Evolutionary conservation across 1,140 invertebrate species (phyloP).

Genomic region (Drosophila pruinosa): DNA sequence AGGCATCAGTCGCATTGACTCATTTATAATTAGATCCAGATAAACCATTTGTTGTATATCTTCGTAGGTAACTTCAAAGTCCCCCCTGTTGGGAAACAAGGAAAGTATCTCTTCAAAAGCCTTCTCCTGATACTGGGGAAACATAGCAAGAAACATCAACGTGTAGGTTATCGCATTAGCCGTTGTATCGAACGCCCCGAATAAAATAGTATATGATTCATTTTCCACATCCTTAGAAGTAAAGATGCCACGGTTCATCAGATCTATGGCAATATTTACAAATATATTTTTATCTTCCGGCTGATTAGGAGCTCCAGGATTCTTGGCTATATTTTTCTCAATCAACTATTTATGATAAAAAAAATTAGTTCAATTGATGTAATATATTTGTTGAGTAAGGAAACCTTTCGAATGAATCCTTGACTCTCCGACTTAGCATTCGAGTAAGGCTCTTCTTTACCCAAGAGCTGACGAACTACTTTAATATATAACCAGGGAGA

Average conservation of each 20-base stretch:
- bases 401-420: constrained; percentile 59
- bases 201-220: constrained; percentile 70
- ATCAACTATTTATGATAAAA: constrained; percentile 32
- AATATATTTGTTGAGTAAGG: background rate
- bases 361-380: background rate
- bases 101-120: constrained; percentile 85
- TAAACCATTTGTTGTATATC: constrained; percentile 86
- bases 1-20: constrained; percentile 84
- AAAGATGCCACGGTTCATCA: constrained; percentile 56
- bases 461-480: constrained; percentile 37
- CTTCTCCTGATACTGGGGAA: constrained; percentile 84
- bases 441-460: constrained; percentile 49
- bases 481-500: constrained; percentile 61
- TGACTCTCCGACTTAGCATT: constrained; percentile 56
- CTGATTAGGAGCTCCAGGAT: no score
- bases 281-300: background rate
- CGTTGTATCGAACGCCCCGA: constrained; percentile 77
- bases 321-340: no score
- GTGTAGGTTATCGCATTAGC: constrained; percentile 66
- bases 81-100: constrained; percentile 84
- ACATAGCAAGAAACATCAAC: constrained; percentile 70
- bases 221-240: constrained; percentile 67
- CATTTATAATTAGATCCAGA: constrained; percentile 86
- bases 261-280: constrained; percentile 24
- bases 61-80: constrained; percentile 83